Percentiles rank a stretch among this genome's conserved stretches.
Evolutionary conservation across 2,888 invertebrate genomes (phyloP).

Genomic region (Diploptera punctata): DNA sequence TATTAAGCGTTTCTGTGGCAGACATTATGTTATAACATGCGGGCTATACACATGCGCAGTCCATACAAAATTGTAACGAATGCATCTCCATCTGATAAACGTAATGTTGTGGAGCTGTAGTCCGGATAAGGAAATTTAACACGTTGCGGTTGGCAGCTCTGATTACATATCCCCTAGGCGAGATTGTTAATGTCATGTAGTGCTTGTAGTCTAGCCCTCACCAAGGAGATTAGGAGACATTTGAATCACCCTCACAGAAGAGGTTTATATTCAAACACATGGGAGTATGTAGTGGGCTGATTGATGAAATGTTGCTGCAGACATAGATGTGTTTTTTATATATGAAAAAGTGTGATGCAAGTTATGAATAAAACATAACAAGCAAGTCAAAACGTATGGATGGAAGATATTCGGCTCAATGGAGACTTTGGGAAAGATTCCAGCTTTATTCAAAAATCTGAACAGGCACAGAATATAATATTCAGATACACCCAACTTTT

Average conservation of each 20-base stretch:
- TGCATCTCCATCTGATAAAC: too few species aligned
- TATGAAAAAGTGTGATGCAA: not conserved
- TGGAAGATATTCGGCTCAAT: not conserved
- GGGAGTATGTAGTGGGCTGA: not conserved
- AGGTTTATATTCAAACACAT: not conserved
- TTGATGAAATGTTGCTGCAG: not conserved
- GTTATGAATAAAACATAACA: not conserved
- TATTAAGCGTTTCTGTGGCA: too few species aligned
- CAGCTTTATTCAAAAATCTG: too few species aligned
- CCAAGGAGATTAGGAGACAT: not conserved
- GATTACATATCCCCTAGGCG: not conserved
- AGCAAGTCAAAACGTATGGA: not conserved
- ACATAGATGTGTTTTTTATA: too few species aligned
- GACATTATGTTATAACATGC: too few species aligned
- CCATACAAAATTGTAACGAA: too few species aligned
- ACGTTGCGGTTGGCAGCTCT: not conserved
- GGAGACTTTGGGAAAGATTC: too few species aligned
- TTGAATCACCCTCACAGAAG: not conserved
- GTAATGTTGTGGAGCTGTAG: too few species aligned
- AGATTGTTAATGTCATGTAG: not conserved
- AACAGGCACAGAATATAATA: too few species aligned
- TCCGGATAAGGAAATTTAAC: not conserved
- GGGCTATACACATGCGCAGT: too few species aligned
- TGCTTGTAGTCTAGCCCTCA: not conserved
- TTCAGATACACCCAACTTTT: too few species aligned